Conservation (phyloP, 2,888 invertebrate genomes). For the Chelonus formosanus region DNA sequence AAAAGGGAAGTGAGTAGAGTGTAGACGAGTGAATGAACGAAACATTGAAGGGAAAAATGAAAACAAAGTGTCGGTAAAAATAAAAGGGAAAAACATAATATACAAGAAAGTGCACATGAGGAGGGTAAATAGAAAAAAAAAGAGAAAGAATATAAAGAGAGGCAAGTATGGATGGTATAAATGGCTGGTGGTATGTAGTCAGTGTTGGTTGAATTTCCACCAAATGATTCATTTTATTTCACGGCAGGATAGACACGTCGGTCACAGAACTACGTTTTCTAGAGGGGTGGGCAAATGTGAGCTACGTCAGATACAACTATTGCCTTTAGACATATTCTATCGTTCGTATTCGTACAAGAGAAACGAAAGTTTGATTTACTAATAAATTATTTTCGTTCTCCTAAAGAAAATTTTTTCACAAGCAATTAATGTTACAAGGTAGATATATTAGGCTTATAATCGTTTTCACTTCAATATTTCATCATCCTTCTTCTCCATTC, state of each 20-base stretch:
- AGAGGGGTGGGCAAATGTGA: constrained; percentile 2
- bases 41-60: neutral
- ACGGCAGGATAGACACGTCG: constrained; percentile 57
- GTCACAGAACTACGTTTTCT: constrained; percentile 47
- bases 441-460: too few species aligned
- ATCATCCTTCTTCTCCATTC: too few species aligned
- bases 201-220: constrained; percentile 44
- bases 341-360: neutral
- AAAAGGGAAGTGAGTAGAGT: too few species aligned
- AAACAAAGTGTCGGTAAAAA: constrained; percentile 5
- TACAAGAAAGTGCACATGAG: constrained; percentile 1
- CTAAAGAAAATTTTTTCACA: too few species aligned
- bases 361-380: constrained; percentile 9
- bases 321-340: constrained; percentile 4
- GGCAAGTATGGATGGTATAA: constrained; percentile 23
- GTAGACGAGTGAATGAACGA: neutral
- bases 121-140: constrained; percentile 20
- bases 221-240: constrained; percentile 61
- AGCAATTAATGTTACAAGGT: too few species aligned
- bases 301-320: constrained; percentile 16
- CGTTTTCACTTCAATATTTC: too few species aligned
- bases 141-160: constrained; percentile 24
- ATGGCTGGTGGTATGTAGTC: constrained; percentile 42
- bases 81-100: neutral
- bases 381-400: constrained; percentile 1